phyloP scores from a whole-genome alignment of 2,888 invertebrate genomes.

The Carpatolechia fugitivella region DNA sequence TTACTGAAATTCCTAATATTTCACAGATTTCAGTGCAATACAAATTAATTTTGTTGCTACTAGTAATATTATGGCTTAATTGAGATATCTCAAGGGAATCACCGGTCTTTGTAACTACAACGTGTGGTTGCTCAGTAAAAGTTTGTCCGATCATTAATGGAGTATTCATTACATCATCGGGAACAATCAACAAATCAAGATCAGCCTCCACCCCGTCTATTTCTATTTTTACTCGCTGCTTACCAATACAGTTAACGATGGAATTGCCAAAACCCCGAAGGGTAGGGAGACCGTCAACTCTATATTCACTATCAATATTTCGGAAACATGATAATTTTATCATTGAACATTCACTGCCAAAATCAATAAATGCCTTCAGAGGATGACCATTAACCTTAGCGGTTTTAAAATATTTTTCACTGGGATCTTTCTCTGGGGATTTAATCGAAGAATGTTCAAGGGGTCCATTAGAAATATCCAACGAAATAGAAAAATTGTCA shows the following conservation, averaged over 20 bases:
- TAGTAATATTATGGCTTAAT: no score
- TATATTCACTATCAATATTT: background rate
- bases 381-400: constrained; percentile 6
- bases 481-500: background rate
- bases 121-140: no score
- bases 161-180: constrained; percentile 12
- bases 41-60: no score
- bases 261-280: constrained; percentile 17
- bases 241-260: constrained; percentile 9
- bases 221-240: background rate
- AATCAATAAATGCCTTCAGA: constrained; percentile 6
- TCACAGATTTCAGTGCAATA: no score
- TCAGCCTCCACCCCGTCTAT: constrained; percentile 8
- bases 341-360: no score
- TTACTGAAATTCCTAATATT: no score
- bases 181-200: constrained; percentile 14
- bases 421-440: background rate
- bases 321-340: constrained; percentile 5
- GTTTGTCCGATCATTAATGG: constrained; percentile 14
- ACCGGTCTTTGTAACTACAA: background rate
- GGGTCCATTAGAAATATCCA: no score
- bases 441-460: no score
- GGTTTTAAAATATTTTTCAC: constrained; percentile 12
- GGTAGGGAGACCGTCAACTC: background rate
- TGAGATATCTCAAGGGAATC: background rate